Evolutionary conservation across 2,113 vertebrate species (phyloP).

Genomic region (Elgaria multicarinata): DNA sequence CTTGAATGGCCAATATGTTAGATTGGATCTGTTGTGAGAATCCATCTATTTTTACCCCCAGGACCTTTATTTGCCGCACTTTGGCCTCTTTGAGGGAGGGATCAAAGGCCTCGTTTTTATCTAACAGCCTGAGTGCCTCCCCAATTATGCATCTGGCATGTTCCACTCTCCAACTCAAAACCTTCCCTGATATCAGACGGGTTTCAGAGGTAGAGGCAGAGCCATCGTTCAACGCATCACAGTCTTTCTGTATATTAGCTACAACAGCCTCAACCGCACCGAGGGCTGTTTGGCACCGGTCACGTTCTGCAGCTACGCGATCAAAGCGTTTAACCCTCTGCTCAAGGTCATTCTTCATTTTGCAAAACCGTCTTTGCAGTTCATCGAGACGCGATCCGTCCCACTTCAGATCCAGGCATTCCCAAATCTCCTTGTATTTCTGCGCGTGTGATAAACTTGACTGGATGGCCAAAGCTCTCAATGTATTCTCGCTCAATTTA

Average conservation of each 20-base stretch:
- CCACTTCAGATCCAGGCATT: conserved; percentile 68
- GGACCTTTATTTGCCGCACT: conserved; percentile 73
- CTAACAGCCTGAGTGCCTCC: conserved; percentile 75
- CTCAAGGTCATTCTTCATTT: conserved; percentile 74
- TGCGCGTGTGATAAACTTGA: conserved; percentile 56
- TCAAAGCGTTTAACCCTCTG: conserved; percentile 72
- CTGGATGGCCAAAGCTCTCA: conserved; percentile 57
- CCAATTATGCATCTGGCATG: conserved; percentile 74
- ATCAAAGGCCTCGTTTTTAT: conserved; percentile 74
- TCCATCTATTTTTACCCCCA: conserved; percentile 67
- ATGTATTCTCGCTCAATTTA: conserved; percentile 56
- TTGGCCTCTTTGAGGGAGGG: conserved; percentile 78
- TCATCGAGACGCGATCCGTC: conserved; percentile 65
- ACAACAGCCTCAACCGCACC: conserved; percentile 76
- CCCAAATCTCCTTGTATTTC: conserved; percentile 75
- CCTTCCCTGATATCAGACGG: conserved; percentile 73
- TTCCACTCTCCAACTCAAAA: conserved; percentile 76
- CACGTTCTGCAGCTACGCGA: conserved; percentile 66
- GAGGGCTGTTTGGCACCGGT: conserved; percentile 76
- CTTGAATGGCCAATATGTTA: conserved; percentile 72
- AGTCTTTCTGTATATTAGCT: conserved; percentile 75
- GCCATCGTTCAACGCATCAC: conserved; percentile 65
- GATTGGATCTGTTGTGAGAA: conserved; percentile 72
- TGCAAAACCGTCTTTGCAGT: conserved; percentile 63
- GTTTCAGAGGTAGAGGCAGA: conserved; percentile 59